Percentiles rank a stretch among this genome's conserved stretches.
Conservation (phyloP, 1,140 invertebrate species). For the Trypoxylus dichotomus region DNA sequence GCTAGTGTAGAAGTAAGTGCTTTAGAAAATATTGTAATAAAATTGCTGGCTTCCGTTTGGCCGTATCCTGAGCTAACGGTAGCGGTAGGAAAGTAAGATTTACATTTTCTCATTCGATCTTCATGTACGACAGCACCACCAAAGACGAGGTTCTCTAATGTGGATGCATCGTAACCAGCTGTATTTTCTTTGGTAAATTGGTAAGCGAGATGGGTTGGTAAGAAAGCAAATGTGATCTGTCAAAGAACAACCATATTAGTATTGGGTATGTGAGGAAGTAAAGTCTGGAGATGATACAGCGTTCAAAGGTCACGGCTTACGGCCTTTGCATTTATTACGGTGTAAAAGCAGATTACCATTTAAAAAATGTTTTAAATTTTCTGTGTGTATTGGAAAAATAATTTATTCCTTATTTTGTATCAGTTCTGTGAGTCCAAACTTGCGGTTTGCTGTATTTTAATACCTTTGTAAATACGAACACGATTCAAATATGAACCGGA, state of each 20-base stretch:
- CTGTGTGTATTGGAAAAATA: too few relatives aligned
- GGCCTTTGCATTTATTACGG: too few relatives aligned
- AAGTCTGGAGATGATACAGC: too few relatives aligned
- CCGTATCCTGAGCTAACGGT: neutral
- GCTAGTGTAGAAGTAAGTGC: neutral
- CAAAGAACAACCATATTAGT: neutral
- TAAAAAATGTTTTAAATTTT: too few relatives aligned
- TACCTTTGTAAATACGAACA: too few relatives aligned
- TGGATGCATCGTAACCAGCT: neutral
- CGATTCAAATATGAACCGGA: too few relatives aligned
- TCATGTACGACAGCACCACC: neutral
- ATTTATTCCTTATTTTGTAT: too few relatives aligned
- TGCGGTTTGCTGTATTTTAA: too few relatives aligned
- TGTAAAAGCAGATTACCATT: too few relatives aligned
- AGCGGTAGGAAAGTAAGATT: neutral
- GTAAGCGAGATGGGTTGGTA: neutral
- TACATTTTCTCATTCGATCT: neutral
- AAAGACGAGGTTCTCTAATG: neutral
- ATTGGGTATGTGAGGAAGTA: too few relatives aligned
- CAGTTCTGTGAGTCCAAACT: too few relatives aligned
- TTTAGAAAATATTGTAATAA: neutral
- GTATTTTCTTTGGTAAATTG: constrained; percentile 23
- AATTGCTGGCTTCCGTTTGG: constrained; percentile 4
- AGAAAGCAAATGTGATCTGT: neutral
- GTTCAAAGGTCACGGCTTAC: too few relatives aligned